These are phyloP conservation scores for Eupithecia subumbrata DNA, from an alignment of 2,888 invertebrate species.

Conservation along the genomic window DNA sequence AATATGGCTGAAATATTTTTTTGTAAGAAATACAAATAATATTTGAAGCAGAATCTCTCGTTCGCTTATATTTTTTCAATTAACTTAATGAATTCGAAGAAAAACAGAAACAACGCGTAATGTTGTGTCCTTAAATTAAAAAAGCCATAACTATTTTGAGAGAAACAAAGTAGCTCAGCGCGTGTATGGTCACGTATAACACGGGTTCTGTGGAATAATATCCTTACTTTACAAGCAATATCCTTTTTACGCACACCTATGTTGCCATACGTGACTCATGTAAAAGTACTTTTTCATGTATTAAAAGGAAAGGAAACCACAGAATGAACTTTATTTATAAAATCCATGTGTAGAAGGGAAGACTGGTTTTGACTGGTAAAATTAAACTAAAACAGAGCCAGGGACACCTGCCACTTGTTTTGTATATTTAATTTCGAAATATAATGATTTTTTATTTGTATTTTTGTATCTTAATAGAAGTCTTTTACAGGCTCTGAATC, in stretches of 20 bases:
- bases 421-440: no score
- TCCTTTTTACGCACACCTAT: neutral
- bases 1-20: neutral
- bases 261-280: neutral
- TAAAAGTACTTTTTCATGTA: neutral
- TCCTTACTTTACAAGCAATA: neutral
- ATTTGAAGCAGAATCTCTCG: neutral
- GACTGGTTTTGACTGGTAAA: no score
- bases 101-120: neutral
- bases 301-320: neutral
- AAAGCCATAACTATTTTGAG: neutral
- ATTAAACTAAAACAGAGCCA: no score
- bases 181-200: neutral
- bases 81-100: neutral
- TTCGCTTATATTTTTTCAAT: neutral
- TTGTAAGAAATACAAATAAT: neutral
- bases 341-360: no score
- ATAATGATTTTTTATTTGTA: no score
- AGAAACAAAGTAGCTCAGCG: neutral
- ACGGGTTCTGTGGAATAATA: neutral
- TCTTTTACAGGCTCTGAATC: neutral
- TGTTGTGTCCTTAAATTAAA: neutral
- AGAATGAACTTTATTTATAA: neutral
- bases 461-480: neutral
- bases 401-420: no score